Percentiles rank a stretch among this genome's conserved stretches.
Evolutionary conservation across 2,113 vertebrate species (phyloP).

Genomic region (Eurystomus gularis): DNA sequence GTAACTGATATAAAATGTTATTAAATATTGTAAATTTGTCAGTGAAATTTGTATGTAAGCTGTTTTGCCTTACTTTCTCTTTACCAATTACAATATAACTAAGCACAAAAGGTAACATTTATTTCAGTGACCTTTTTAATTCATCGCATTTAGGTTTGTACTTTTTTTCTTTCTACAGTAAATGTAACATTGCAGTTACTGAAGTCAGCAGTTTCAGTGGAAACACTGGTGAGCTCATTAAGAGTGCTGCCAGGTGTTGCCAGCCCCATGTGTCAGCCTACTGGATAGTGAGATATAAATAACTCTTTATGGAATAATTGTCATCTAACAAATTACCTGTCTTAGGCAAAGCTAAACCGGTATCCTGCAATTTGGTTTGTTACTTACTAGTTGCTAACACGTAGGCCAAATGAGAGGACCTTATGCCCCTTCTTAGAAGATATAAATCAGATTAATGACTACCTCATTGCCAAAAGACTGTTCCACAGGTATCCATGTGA

Average conservation of each 20-base stretch:
- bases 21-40: slow-evolving; percentile 7
- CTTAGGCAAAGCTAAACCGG: slow-evolving; percentile 9
- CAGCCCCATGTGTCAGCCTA: slow-evolving; percentile 64
- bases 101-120: slow-evolving; percentile 43
- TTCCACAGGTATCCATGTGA: not conserved
- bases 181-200: slow-evolving; percentile 44
- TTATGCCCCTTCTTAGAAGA: not conserved
- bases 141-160: slow-evolving; percentile 27
- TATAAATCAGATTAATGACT: not conserved
- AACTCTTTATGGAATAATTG: slow-evolving; percentile 53
- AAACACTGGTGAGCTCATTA: slow-evolving; percentile 71
- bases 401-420: not conserved
- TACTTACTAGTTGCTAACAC: not conserved
- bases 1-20: not conserved
- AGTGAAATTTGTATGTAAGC: not conserved
- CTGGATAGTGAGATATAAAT: slow-evolving; percentile 58
- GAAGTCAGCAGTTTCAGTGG: slow-evolving; percentile 64
- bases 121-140: slow-evolving; percentile 70
- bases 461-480: not conserved
- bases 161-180: not conserved
- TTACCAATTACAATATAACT: slow-evolving; percentile 24
- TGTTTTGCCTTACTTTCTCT: not conserved
- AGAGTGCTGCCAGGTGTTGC: slow-evolving; percentile 62
- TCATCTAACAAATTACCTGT: slow-evolving; percentile 18
- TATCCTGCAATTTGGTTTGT: slow-evolving; percentile 25